phyloP scores from a whole-genome alignment of 2,888 invertebrate genomes.

The Tetragonisca angustula region DNA sequence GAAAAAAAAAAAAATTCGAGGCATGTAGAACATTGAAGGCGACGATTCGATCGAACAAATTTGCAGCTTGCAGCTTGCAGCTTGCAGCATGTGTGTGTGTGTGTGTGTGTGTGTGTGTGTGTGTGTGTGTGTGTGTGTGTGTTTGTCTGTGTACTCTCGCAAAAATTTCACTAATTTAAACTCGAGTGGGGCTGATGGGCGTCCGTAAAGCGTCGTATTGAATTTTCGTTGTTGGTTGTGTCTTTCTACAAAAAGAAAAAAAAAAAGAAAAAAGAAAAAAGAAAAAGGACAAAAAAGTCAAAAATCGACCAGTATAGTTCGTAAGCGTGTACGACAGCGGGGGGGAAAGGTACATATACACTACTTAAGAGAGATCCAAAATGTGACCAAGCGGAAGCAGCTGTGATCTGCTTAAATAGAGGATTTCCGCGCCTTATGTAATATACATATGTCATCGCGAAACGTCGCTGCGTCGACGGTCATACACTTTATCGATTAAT shows the following conservation, averaged over 20 bases:
- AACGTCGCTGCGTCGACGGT: conserved; percentile 31
- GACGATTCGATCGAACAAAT: background rate
- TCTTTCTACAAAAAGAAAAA: background rate
- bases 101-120: too few relatives aligned
- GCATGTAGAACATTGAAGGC: background rate
- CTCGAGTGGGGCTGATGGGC: background rate
- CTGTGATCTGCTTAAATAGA: conserved; percentile 59
- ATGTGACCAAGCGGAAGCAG: conserved; percentile 57
- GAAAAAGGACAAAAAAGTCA: background rate
- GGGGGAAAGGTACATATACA: conserved; percentile 13
- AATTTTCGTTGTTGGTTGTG: background rate
- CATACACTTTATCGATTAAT: conserved; percentile 30
- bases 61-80: background rate
- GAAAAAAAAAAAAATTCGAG: background rate
- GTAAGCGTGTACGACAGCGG: conserved; percentile 39
- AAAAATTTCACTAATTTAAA: background rate
- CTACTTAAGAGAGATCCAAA: conserved; percentile 43
- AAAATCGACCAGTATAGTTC: conserved; percentile 52
- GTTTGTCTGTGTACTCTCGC: too few relatives aligned
- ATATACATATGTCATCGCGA: conserved; percentile 45
- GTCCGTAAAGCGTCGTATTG: conserved; percentile 3
- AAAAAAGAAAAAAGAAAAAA: background rate
- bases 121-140: too few relatives aligned
- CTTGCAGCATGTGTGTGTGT: background rate
- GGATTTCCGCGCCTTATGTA: conserved; percentile 57